Evolutionary conservation across 2,113 vertebrate genomes (phyloP).

Genomic region (Oophaga pumilio): DNA sequence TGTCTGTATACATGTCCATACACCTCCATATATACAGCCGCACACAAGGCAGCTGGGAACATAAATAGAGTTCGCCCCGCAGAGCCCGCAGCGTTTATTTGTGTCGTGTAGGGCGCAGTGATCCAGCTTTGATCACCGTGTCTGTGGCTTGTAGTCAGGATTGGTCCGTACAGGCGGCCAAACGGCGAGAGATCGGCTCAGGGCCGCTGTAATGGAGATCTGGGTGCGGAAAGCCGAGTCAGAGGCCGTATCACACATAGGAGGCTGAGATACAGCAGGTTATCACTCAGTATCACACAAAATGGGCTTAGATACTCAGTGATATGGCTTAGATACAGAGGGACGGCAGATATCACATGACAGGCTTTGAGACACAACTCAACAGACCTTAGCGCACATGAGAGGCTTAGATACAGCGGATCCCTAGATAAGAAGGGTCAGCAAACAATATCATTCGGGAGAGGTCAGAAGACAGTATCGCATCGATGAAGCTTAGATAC

Average conservation of each 20-base stretch:
- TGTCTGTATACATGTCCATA: conserved; percentile 32
- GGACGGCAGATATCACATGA: neutral
- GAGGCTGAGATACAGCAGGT: neutral
- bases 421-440: neutral
- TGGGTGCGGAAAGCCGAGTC: too few species aligned
- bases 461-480: too few species aligned
- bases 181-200: neutral
- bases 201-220: neutral
- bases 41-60: conserved; percentile 5
- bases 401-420: neutral
- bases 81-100: neutral
- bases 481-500: neutral
- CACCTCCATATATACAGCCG: conserved; percentile 18
- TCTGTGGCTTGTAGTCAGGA: neutral
- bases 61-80: neutral
- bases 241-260: neutral
- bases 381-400: neutral
- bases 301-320: neutral
- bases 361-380: neutral
- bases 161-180: neutral
- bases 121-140: neutral
- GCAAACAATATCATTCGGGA: too few species aligned
- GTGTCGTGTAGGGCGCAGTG: neutral
- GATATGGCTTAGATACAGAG: neutral
- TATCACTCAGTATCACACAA: neutral